phyloP scores from a whole-genome alignment of 2,113 vertebrate genomes.

The Catharus fuscescens region DNA sequence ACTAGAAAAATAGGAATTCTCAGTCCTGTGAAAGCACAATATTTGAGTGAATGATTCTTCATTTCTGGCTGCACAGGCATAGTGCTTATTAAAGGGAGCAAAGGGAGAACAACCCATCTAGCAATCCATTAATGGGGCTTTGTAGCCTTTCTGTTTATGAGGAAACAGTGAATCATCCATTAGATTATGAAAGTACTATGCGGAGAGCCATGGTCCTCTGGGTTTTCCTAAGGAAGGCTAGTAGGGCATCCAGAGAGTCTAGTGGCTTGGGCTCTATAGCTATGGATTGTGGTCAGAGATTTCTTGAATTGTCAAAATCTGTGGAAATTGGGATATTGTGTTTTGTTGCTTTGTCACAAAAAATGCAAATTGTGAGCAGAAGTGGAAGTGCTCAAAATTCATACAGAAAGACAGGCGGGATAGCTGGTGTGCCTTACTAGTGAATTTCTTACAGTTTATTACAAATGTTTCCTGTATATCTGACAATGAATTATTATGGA shows the following conservation, averaged over 20 bases:
- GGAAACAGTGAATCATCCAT: background rate
- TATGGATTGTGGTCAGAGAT: background rate
- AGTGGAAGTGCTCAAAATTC: background rate
- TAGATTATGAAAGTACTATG: background rate
- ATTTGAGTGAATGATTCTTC: background rate
- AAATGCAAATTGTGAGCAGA: background rate
- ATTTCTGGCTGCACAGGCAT: background rate
- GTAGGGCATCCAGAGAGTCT: background rate
- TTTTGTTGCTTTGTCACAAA: background rate
- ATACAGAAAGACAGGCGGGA: background rate
- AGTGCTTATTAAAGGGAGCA: background rate
- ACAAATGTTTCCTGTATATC: background rate
- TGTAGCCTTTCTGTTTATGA: background rate
- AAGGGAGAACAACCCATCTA: background rate
- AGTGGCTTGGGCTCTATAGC: background rate
- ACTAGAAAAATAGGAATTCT: background rate
- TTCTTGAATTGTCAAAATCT: background rate
- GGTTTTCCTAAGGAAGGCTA: background rate
- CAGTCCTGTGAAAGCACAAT: background rate
- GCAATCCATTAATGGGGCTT: background rate
- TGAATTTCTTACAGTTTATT: background rate
- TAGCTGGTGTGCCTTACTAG: background rate
- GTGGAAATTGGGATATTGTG: accelerated
- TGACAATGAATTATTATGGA: background rate
- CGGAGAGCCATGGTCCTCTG: background rate